A percentile compares a stretch with the other conserved stretches of the same genome.
phyloP scores from a whole-genome alignment of 2,113 vertebrate species.

The Odobenus rosmarus region DNA sequence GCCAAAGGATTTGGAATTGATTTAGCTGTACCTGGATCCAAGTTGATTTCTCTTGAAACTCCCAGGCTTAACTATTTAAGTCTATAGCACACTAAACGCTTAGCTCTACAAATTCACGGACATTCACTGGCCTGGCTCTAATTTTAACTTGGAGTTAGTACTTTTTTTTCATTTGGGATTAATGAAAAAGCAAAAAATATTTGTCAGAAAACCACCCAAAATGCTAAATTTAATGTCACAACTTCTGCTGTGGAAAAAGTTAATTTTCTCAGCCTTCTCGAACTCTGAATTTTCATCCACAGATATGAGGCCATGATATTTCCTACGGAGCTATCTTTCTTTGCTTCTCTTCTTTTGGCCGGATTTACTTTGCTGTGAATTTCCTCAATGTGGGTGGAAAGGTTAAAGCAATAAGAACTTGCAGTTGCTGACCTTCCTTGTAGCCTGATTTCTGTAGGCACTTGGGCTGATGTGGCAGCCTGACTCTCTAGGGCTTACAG shows the following conservation, averaged over 20 bases:
- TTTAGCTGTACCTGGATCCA: conserved; percentile 41
- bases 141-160: conserved; percentile 54
- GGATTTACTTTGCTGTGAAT: conserved; percentile 6
- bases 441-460: not conserved
- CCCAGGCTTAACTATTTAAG: not conserved
- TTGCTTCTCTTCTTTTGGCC: conserved; percentile 55
- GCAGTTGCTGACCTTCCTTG: not conserved
- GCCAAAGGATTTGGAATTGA: conserved; percentile 21
- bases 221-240: conserved; percentile 45
- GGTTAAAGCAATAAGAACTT: conserved; percentile 65
- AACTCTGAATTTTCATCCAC: not conserved
- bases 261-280: conserved; percentile 44
- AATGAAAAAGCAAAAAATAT: conserved; percentile 52
- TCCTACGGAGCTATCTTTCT: conserved; percentile 16
- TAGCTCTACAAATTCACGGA: not conserved
- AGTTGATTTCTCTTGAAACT: conserved; percentile 29
- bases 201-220: conserved; percentile 44
- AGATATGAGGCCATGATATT: not conserved
- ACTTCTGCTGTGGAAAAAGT: conserved; percentile 15
- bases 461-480: not conserved
- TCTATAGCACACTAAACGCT: not conserved
- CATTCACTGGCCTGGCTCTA: conserved; percentile 10
- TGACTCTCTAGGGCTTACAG: conserved; percentile 70
- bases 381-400: conserved; percentile 50
- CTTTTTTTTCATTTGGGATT: conserved; percentile 59